These are phyloP conservation scores for Centruroides sculpturatus DNA, from an alignment of 1,140 invertebrate species.

Conservation along the genomic window DNA sequence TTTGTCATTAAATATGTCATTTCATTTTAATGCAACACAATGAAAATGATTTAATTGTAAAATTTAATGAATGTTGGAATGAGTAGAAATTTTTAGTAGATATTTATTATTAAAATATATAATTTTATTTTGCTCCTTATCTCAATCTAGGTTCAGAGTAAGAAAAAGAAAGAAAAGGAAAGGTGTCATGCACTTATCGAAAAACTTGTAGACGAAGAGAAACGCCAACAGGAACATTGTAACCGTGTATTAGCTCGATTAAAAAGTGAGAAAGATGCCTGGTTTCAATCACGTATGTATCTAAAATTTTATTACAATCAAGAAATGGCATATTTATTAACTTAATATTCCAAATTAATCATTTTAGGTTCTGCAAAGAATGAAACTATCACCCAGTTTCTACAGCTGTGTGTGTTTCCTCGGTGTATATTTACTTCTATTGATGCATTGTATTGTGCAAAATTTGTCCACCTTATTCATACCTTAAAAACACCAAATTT, in stretches of 20 bases:
- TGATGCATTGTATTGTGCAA: conserved; percentile 92
- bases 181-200: conserved; percentile 68
- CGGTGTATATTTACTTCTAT: conserved; percentile 85
- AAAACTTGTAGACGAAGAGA: conserved; percentile 85
- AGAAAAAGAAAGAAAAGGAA: conserved; percentile 90
- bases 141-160: conserved; percentile 42
- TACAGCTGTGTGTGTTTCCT: conserved; percentile 92
- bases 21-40: no score
- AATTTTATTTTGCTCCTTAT: neutral
- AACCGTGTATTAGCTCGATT: conserved; percentile 61
- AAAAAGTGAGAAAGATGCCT: conserved; percentile 71
- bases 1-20: no score
- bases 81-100: no score
- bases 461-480: conserved; percentile 93
- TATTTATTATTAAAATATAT: no score
- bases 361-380: conserved; percentile 62
- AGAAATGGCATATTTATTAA: neutral
- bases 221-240: conserved; percentile 86
- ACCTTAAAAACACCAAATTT: conserved; percentile 92
- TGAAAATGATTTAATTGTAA: no score
- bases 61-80: no score
- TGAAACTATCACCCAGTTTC: conserved; percentile 88
- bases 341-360: neutral
- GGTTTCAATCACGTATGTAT: conserved; percentile 56
- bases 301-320: neutral